Evolutionary conservation across 2,888 invertebrate species (phyloP).

Genomic region (Caenorhabditis panamensis): DNA sequence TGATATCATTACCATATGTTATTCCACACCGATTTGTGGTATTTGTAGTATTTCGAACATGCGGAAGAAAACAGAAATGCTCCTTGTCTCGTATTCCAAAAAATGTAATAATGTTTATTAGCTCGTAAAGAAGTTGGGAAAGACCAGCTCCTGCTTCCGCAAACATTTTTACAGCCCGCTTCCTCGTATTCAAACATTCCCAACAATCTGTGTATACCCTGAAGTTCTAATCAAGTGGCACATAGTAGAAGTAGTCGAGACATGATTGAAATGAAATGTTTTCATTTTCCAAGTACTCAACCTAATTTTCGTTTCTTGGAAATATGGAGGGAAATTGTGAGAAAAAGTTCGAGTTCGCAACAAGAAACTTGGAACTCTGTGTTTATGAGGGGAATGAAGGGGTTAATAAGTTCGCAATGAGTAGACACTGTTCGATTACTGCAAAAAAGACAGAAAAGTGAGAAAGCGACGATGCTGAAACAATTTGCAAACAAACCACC

Average conservation of each 20-base stretch:
- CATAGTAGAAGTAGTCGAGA: background rate
- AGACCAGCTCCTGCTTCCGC: slow-evolving; percentile 38
- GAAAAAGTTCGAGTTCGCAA: slow-evolving; percentile 19
- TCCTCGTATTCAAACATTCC: slow-evolving; percentile 25
- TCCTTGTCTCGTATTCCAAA: background rate
- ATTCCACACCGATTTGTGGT: background rate
- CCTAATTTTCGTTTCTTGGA: slow-evolving; percentile 9
- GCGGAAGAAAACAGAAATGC: background rate
- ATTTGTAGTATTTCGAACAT: background rate
- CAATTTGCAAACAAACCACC: slow-evolving; percentile 20
- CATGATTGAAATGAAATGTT: slow-evolving; percentile 29
- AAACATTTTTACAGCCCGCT: slow-evolving; percentile 41
- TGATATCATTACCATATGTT: background rate
- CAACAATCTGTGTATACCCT: slow-evolving; percentile 12
- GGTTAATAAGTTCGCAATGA: no score
- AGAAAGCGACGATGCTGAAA: slow-evolving; percentile 24
- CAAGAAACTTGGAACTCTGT: background rate
- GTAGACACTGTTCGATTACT: background rate
- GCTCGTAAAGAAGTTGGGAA: slow-evolving; percentile 29
- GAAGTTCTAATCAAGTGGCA: slow-evolving; percentile 46
- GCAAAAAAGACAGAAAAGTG: background rate
- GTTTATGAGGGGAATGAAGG: no score
- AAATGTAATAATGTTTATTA: slow-evolving; percentile 32
- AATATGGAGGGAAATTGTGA: slow-evolving; percentile 26
- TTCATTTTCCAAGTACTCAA: slow-evolving; percentile 13